phyloP scores from a whole-genome alignment of 1,140 invertebrate genomes.

The Leucophenga varia region DNA sequence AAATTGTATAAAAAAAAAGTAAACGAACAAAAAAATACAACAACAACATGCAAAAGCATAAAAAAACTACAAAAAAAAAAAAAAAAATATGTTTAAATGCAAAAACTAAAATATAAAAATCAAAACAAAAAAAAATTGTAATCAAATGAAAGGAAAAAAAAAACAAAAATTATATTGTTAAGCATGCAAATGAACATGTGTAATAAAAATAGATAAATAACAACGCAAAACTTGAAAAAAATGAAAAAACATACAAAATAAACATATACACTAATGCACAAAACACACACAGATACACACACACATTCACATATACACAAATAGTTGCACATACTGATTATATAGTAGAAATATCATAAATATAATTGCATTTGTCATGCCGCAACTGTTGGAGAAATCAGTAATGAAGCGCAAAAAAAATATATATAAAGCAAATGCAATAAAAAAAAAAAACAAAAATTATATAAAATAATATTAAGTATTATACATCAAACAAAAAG shows the following conservation, averaged over 20 bases:
- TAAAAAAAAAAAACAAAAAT: conserved; percentile 12
- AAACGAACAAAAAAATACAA: conserved; percentile 20
- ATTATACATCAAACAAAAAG: no score
- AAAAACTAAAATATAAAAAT: conserved; percentile 18
- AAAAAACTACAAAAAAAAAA: conserved; percentile 23
- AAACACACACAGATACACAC: conserved; percentile 11
- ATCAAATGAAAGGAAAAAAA: conserved; percentile 15
- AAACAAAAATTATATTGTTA: not conserved
- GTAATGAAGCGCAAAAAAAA: no score
- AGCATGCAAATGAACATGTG: not conserved
- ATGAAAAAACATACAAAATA: no score
- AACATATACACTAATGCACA: conserved; percentile 14
- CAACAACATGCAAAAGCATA: conserved; percentile 4
- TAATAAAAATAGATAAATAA: conserved; percentile 27
- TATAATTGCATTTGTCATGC: no score
- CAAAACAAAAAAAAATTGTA: conserved; percentile 22
- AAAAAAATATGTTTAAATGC: conserved; percentile 31
- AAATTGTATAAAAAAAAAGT: conserved; percentile 32
- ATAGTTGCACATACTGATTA: conserved; percentile 4
- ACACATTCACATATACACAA: not conserved
- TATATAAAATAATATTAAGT: no score
- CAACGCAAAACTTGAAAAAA: no score
- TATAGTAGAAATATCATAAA: conserved; percentile 32
- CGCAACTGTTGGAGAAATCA: no score
- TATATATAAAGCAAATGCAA: no score